Conservation (phyloP, 1,140 invertebrate species). For the Nixonia krombeini region DNA sequence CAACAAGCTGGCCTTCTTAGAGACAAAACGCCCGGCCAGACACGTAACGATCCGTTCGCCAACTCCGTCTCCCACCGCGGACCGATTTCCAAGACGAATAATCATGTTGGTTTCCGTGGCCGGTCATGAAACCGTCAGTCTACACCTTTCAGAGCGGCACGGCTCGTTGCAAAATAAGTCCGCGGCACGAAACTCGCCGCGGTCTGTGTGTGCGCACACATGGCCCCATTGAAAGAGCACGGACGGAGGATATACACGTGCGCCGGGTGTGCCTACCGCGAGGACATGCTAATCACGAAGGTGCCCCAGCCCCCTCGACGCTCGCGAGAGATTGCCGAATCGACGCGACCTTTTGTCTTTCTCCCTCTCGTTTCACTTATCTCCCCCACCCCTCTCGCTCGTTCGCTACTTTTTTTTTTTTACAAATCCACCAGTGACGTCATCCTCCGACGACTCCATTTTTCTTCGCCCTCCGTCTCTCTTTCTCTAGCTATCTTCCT, state of each 20-base stretch:
- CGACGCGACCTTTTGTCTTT: slow-evolving; percentile 50
- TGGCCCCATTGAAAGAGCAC: slow-evolving; percentile 16
- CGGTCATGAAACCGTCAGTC: too few species aligned
- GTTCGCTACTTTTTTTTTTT: too few species aligned
- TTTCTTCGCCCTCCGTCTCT: too few species aligned
- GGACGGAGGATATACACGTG: slow-evolving; percentile 44
- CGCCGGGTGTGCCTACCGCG: slow-evolving; percentile 54
- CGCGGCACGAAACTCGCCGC: slow-evolving; percentile 35
- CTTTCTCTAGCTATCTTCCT: too few species aligned
- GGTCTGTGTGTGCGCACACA: too few species aligned
- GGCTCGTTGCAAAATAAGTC: slow-evolving; percentile 35
- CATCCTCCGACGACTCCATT: too few species aligned
- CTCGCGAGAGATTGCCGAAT: slow-evolving; percentile 34
- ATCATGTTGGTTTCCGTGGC: neutral
- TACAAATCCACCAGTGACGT: too few species aligned
- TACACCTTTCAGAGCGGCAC: slow-evolving; percentile 1
- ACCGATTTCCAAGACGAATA: neutral
- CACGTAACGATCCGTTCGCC: neutral
- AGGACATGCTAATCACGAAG: slow-evolving; percentile 62
- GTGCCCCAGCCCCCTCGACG: slow-evolving; percentile 29
- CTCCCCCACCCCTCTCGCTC: too few species aligned
- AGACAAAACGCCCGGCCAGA: neutral
- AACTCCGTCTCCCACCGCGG: neutral
- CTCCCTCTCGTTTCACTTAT: slow-evolving; percentile 34
- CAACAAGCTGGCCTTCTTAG: neutral